Percentiles rank a stretch among this genome's conserved stretches.
These are phyloP conservation scores for Phocides pigmalion DNA, from an alignment of 1,140 invertebrate genomes.

Conservation along the genomic window DNA sequence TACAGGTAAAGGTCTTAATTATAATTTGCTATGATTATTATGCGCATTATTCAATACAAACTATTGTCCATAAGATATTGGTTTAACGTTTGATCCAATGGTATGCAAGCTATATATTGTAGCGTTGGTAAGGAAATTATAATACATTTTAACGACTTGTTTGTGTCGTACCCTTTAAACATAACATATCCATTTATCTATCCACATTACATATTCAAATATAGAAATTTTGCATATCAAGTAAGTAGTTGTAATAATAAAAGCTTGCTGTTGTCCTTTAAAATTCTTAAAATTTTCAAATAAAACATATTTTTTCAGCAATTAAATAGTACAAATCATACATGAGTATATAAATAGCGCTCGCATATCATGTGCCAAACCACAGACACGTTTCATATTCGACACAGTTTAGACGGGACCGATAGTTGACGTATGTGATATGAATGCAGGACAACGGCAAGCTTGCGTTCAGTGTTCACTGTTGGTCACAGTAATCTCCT, in stretches of 20 bases:
- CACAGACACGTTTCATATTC: slow-evolving; percentile 50
- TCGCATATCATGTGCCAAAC: slow-evolving; percentile 73
- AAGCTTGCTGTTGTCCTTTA: slow-evolving; percentile 65
- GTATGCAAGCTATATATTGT: slow-evolving; percentile 8
- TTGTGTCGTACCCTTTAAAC: slow-evolving; percentile 64
- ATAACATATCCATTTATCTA: slow-evolving; percentile 59
- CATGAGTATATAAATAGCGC: slow-evolving; percentile 43
- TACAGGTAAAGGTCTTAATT: not conserved
- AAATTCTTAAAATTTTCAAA: slow-evolving; percentile 37
- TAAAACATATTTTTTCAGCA: slow-evolving; percentile 39
- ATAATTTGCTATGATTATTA: slow-evolving; percentile 18
- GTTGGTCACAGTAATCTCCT: slow-evolving; percentile 45
- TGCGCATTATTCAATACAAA: slow-evolving; percentile 46
- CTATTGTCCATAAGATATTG: slow-evolving; percentile 16
- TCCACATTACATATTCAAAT: slow-evolving; percentile 42
- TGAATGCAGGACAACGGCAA: slow-evolving; percentile 22
- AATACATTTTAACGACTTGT: slow-evolving; percentile 46
- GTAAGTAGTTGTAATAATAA: slow-evolving; percentile 43
- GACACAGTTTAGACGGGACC: slow-evolving; percentile 42
- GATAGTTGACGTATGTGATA: slow-evolving; percentile 37
- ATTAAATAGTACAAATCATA: slow-evolving; percentile 68
- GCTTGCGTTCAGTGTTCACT: slow-evolving; percentile 29
- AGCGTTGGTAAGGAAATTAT: slow-evolving; percentile 17
- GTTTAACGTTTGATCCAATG: slow-evolving; percentile 12
- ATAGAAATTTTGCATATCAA: slow-evolving; percentile 50